phyloP scores from a whole-genome alignment of 2,797 vertebrate genomes.

The Odontamblyopus lacepedii region DNA sequence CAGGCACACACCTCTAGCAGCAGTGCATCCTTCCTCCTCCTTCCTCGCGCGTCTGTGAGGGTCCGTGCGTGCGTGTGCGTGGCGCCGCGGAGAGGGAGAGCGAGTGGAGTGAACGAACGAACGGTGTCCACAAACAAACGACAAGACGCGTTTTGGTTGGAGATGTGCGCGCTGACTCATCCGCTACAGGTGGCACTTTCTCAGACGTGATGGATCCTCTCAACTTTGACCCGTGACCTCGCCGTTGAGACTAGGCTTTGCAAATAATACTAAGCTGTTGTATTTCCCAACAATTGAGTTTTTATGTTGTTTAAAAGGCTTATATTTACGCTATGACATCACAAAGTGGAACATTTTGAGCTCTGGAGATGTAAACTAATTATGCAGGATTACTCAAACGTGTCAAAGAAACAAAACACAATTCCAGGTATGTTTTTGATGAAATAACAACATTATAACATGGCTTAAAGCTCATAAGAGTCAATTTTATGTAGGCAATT shows the following conservation, averaged over 20 bases:
- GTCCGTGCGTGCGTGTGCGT: not conserved
- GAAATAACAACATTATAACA: too few relatives aligned
- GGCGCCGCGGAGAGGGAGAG: not conserved
- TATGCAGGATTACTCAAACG: too few relatives aligned
- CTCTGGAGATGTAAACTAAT: too few relatives aligned
- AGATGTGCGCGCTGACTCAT: slow-evolving; percentile 45
- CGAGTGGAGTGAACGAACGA: not conserved
- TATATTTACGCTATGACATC: too few relatives aligned
- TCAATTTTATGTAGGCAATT: too few relatives aligned
- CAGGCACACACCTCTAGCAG: not conserved
- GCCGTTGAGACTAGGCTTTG: not conserved
- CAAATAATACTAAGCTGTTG: not conserved
- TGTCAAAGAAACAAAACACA: too few relatives aligned
- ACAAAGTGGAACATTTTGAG: too few relatives aligned
- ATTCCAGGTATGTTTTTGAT: too few relatives aligned
- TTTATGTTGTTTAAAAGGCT: too few relatives aligned
- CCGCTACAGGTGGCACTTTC: slow-evolving; percentile 60
- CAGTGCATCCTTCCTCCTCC: not conserved
- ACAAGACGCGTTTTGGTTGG: slow-evolving; percentile 8
- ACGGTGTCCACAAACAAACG: slow-evolving; percentile 8
- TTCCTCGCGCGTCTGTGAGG: not conserved
- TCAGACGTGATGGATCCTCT: slow-evolving; percentile 10
- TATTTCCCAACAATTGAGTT: not conserved
- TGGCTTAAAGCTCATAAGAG: too few relatives aligned
- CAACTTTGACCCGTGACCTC: slow-evolving; percentile 3